Percentiles rank a stretch among this genome's conserved stretches.
phyloP scores from a whole-genome alignment of 2,888 invertebrate genomes.

The Cancer borealis region DNA sequence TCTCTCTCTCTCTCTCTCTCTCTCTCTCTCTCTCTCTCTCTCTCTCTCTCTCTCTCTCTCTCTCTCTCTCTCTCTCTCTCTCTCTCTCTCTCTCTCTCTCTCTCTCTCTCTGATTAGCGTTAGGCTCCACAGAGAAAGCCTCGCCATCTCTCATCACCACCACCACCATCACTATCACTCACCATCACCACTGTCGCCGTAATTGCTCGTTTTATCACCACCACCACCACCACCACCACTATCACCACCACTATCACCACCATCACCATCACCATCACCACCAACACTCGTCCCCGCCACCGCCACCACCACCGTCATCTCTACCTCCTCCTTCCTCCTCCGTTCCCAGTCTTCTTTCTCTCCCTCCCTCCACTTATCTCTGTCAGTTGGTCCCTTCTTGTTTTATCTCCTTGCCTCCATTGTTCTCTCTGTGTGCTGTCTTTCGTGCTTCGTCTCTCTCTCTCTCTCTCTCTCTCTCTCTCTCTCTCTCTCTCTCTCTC shows the following conservation, averaged over 20 bases:
- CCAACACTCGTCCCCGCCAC: not conserved
- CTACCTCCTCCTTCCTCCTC: not conserved
- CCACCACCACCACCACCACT: not conserved
- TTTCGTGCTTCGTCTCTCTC: slow-evolving; percentile 5
- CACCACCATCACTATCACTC: slow-evolving; percentile 9
- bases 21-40: slow-evolving; percentile 17
- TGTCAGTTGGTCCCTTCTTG: slow-evolving; percentile 10
- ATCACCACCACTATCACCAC: not conserved
- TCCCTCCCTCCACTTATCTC: slow-evolving; percentile 20
- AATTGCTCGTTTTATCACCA: not conserved
- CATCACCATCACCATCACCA: not conserved
- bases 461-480: slow-evolving; percentile 20
- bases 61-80: slow-evolving; percentile 12
- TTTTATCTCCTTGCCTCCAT: slow-evolving; percentile 20
- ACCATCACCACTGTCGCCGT: not conserved
- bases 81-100: slow-evolving; percentile 17
- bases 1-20: not conserved
- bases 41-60: slow-evolving; percentile 17
- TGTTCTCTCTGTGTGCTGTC: not conserved
- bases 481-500: slow-evolving; percentile 12
- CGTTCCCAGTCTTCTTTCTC: slow-evolving; percentile 20
- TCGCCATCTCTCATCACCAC: slow-evolving; percentile 20
- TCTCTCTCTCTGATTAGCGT: not conserved
- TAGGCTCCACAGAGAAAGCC: not conserved
- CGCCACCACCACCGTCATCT: not conserved